Evolutionary conservation across 2,113 vertebrate species (phyloP), one percentile per base, ranked within the genome.

Genomic region (Donacobius atricapilla): DNA sequence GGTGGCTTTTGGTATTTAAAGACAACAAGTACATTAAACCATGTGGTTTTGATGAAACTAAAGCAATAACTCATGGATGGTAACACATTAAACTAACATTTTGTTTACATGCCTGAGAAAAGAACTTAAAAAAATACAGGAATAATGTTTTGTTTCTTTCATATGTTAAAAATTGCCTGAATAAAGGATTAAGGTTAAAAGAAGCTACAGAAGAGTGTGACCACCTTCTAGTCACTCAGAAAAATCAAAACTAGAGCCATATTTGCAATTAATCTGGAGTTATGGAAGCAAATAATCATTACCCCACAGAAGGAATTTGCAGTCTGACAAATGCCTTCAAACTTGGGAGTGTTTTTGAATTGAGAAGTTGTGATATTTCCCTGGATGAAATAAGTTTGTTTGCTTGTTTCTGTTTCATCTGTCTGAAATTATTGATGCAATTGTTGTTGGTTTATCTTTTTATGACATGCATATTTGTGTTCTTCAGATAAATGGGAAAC

Each of bases 401-500:
- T 84, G 6, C 13, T 86, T 85, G 23, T 65, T 92, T 94, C 35
- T 83, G 13, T 85, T 91, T 89, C n/a, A 84, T 15, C 11, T 76
- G 4, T 21, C 19, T 94, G 51, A 82, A 94, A 57, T 58, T 47
- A 40, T 40, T 68, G n/a, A 81, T 68, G 37, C 50, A 50, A 21
- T 33, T 73, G 21, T 18, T 65, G 8, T 70, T 57, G 50, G n/a
- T 94, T 96, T 75, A 86, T 83, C 42, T 82, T 91, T 69, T 80
- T 68, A 40, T 95, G 66, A 93, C 33, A 30, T 88, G 35, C 69
- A 21, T 92, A 27, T 97, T 96, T 98, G 94, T 98, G 78, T 98
- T 94, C 81, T 95, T 95, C 97, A 99, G 99, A 98, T 99, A 96
- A 98, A 98, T 37, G 98, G 98, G 79, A 99, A 99, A 95, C 98